These are phyloP conservation scores for Fukomys damarensis DNA, from an alignment of 2,113 vertebrate species.

Conservation along the genomic window DNA sequence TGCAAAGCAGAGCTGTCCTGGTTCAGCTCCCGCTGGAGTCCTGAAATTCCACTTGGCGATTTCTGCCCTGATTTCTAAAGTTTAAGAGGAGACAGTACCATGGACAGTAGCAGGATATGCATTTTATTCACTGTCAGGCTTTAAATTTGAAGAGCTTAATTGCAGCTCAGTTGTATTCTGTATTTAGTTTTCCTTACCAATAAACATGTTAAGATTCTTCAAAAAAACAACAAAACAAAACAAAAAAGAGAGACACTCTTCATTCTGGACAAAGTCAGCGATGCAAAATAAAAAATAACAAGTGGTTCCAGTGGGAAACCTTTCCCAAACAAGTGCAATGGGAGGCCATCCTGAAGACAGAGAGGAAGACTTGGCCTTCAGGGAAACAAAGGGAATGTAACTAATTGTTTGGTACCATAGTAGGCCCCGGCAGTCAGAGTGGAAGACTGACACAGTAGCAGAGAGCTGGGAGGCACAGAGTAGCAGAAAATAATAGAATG, in stretches of 20 bases:
- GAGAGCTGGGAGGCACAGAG: neutral
- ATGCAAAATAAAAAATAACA: neutral
- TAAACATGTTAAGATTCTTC: neutral
- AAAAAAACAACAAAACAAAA: too few species aligned
- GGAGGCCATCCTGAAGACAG: neutral
- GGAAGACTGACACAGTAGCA: neutral
- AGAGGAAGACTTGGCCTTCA: neutral
- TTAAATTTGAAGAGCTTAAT: neutral
- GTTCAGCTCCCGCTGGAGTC: neutral
- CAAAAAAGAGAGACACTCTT: neutral
- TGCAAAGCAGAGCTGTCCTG: neutral
- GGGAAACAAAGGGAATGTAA: neutral
- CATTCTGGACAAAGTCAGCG: neutral
- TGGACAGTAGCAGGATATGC: neutral
- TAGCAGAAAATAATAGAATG: neutral
- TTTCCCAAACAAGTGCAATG: neutral
- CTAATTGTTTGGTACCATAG: neutral
- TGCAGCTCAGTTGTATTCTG: neutral
- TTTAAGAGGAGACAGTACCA: neutral
- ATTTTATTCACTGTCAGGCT: neutral
- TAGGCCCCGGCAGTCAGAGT: neutral
- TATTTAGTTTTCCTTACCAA: neutral
- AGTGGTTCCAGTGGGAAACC: neutral
- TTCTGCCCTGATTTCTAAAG: too few species aligned
- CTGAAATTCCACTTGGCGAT: neutral